Conservation (phyloP, 1,140 invertebrate genomes). For the Melipona quadrifasciata region DNA sequence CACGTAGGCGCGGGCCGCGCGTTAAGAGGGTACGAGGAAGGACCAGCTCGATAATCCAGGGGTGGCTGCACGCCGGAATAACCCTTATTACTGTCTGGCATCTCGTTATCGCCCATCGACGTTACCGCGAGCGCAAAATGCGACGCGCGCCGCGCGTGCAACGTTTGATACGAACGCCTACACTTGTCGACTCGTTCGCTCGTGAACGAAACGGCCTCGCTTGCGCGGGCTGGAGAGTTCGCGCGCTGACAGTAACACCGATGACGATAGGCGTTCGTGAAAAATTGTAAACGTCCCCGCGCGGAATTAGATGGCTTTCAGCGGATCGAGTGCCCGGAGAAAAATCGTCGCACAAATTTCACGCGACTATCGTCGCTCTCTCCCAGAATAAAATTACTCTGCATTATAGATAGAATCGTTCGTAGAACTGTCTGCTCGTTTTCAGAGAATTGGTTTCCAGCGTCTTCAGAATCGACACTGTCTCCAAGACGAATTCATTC, state of each 20-base stretch:
- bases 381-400: too few relatives aligned
- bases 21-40: not conserved
- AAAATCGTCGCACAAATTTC: slow-evolving; percentile 8
- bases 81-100: slow-evolving; percentile 54
- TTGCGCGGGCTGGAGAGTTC: slow-evolving; percentile 21
- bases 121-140: slow-evolving; percentile 47
- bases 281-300: slow-evolving; percentile 37
- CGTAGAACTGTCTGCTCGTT: too few relatives aligned
- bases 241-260: slow-evolving; percentile 32
- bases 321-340: slow-evolving; percentile 7
- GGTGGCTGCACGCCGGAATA: slow-evolving; percentile 32
- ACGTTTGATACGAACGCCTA: slow-evolving; percentile 36
- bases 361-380: not conserved
- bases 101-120: slow-evolving; percentile 56
- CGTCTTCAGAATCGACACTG: too few relatives aligned
- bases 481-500: too few relatives aligned
- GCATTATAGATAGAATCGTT: too few relatives aligned
- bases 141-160: slow-evolving; percentile 26
- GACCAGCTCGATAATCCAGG: slow-evolving; percentile 35
- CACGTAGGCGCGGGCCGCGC: not conserved
- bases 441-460: too few relatives aligned
- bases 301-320: slow-evolving; percentile 35
- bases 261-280: slow-evolving; percentile 28
- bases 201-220: slow-evolving; percentile 46
- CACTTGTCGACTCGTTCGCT: slow-evolving; percentile 53